phyloP scores from a whole-genome alignment of 2,888 invertebrate genomes.

The Ephialtes manifestator region DNA sequence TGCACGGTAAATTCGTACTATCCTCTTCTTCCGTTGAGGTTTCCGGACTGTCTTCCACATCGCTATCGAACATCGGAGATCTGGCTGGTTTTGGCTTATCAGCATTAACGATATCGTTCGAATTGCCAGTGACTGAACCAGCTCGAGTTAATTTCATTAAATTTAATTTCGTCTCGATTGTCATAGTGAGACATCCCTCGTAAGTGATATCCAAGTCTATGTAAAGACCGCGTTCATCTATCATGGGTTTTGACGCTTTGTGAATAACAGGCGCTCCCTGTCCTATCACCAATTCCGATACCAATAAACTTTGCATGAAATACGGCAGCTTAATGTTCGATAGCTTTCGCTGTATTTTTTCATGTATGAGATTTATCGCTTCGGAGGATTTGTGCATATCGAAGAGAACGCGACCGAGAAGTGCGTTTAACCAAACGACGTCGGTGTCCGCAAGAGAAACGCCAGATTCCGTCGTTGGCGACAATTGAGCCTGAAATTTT shows the following conservation, averaged over 20 bases:
- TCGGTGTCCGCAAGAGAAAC: constrained; percentile 81
- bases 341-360: constrained; percentile 94
- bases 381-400: constrained; percentile 92
- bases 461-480: constrained; percentile 71
- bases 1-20: constrained; percentile 79
- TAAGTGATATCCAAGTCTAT: constrained; percentile 94
- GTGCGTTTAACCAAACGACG: constrained; percentile 92
- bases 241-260: constrained; percentile 89
- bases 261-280: constrained; percentile 89
- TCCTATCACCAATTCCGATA: constrained; percentile 92
- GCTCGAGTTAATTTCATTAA: constrained; percentile 89
- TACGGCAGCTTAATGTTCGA: constrained; percentile 95
- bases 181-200: constrained; percentile 92
- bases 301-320: constrained; percentile 94
- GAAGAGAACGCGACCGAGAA: constrained; percentile 92
- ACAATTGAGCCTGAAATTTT: constrained; percentile 69
- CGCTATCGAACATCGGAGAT: constrained; percentile 91
- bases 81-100: constrained; percentile 79
- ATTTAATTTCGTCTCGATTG: constrained; percentile 95
- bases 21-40: constrained; percentile 92
- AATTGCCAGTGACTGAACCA: constrained; percentile 75
- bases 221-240: constrained; percentile 96
- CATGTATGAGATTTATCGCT: constrained; percentile 91
- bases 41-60: constrained; percentile 93
- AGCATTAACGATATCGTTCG: constrained; percentile 72